Evolutionary conservation across 2,113 vertebrate species (phyloP).

Genomic region (Chloroceryle aenea): DNA sequence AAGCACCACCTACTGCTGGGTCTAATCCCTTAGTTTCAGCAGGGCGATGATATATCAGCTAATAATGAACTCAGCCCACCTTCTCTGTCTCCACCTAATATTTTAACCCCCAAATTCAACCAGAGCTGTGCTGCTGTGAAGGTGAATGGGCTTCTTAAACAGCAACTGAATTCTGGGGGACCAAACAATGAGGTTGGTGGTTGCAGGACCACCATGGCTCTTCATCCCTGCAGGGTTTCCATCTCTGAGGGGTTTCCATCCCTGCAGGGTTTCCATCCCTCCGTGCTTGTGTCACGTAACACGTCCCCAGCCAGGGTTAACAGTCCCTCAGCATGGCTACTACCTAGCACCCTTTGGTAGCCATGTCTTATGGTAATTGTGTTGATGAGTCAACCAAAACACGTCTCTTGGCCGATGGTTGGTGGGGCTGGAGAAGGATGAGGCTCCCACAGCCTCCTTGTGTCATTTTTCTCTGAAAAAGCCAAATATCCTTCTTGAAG

Average conservation of each 20-base stretch:
- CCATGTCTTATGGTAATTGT: background rate
- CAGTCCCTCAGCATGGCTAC: background rate
- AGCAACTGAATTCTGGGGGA: background rate
- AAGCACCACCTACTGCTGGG: too few relatives aligned
- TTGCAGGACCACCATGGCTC: background rate
- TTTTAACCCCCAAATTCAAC: background rate
- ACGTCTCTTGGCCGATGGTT: background rate
- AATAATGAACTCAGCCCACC: background rate
- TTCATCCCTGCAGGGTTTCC: background rate
- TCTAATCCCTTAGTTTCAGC: background rate
- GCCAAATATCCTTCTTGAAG: background rate
- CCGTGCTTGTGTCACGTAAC: too few relatives aligned
- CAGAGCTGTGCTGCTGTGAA: background rate
- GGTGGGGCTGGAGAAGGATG: background rate
- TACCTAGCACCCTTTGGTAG: background rate
- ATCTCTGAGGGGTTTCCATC: background rate
- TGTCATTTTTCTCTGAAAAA: background rate
- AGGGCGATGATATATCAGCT: background rate
- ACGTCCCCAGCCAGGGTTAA: background rate
- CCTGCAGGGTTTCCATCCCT: background rate
- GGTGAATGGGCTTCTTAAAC: background rate
- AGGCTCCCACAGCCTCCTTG: background rate
- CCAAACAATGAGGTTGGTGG: rapidly evolving
- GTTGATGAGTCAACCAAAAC: background rate
- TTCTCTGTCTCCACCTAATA: background rate